Conservation (phyloP, 2,888 invertebrate genomes). For the Drosophila silvestris region DNA sequence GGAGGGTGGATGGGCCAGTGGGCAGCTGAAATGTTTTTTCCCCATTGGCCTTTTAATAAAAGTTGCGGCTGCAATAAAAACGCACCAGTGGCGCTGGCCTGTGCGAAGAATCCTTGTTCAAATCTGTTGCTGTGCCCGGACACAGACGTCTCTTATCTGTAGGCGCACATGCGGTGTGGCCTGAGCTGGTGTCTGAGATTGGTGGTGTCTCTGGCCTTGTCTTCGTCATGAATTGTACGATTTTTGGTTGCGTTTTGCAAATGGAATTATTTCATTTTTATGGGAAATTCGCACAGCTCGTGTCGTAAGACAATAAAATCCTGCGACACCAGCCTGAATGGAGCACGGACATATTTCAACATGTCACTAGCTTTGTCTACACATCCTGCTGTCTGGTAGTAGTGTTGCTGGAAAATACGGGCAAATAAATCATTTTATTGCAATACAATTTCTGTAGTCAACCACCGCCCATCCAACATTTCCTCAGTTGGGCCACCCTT, state of each 20-base stretch:
- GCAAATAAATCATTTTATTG: conserved; percentile 78
- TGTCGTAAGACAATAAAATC: conserved; percentile 72
- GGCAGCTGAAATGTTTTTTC: conserved; percentile 25
- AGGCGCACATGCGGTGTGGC: conserved; percentile 42
- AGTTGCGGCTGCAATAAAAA: conserved; percentile 77
- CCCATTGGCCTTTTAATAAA: conserved; percentile 72
- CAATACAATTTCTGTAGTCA: conserved; percentile 61
- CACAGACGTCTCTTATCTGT: conserved; percentile 60
- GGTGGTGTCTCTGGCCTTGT: neutral
- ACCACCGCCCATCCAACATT: neutral
- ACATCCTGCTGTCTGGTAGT: conserved; percentile 2
- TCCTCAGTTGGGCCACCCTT: neutral
- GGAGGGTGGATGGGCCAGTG: neutral
- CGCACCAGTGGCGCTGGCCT: conserved; percentile 34
- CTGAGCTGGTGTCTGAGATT: neutral
- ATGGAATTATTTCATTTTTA: conserved; percentile 75
- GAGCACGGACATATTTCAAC: conserved; percentile 50
- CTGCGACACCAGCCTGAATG: conserved; percentile 41
- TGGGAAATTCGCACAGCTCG: conserved; percentile 62
- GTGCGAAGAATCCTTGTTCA: conserved; percentile 12
- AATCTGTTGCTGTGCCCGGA: conserved; percentile 64
- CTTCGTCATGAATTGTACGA: conserved; percentile 19
- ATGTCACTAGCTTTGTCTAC: conserved; percentile 50
- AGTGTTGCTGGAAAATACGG: conserved; percentile 46
- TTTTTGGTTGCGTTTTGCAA: conserved; percentile 52